phyloP scores from a whole-genome alignment of 2,888 invertebrate species.

The Morpho helenor region DNA sequence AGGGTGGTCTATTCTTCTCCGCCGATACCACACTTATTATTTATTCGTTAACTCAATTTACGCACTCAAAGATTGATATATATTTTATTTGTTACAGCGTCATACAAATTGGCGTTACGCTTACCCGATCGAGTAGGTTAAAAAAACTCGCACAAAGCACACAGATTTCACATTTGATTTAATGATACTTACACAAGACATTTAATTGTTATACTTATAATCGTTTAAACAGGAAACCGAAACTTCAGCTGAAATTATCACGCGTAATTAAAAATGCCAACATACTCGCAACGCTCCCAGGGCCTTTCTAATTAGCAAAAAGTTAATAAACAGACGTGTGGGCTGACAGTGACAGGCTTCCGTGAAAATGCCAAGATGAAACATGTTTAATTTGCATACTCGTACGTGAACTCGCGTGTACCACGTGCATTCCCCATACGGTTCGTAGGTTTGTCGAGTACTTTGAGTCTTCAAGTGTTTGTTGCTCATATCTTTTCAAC shows the following conservation, averaged over 20 bases:
- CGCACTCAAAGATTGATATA: no score
- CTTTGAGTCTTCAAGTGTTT: neutral
- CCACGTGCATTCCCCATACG: conserved; percentile 7
- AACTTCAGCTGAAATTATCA: conserved; percentile 43
- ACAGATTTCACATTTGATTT: no score
- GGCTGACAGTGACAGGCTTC: conserved; percentile 74
- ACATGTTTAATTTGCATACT: conserved; percentile 74
- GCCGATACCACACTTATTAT: no score
- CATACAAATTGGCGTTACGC: no score
- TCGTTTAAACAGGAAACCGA: conserved; percentile 13
- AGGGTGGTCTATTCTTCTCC: no score
- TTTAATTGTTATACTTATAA: conserved; percentile 3
- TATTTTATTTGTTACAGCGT: no score
- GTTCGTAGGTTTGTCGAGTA: neutral
- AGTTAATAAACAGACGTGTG: conserved; percentile 75
- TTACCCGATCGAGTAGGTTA: no score
- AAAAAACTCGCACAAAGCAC: no score
- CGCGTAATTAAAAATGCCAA: conserved; percentile 77
- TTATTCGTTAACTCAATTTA: no score
- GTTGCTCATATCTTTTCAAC: no score
- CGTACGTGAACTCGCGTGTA: conserved; percentile 32
- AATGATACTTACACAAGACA: neutral
- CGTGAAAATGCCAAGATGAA: conserved; percentile 76
- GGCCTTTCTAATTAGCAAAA: conserved; percentile 76
- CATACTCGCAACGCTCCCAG: conserved; percentile 65